These are phyloP conservation scores for Athene noctua DNA, from an alignment of 2,113 vertebrate genomes.

Conservation along the genomic window DNA sequence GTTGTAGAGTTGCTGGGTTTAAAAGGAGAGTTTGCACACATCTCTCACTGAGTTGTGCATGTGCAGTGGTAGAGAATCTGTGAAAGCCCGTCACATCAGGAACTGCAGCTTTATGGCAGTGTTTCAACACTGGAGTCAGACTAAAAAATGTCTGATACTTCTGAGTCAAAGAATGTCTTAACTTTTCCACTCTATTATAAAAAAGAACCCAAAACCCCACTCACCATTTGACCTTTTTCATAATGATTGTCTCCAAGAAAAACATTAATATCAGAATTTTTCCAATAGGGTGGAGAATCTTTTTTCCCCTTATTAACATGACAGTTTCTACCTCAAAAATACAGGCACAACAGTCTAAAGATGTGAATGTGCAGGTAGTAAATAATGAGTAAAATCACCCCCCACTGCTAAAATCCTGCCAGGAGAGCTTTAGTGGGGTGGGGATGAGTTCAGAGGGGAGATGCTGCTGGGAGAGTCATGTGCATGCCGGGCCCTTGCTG, in stretches of 20 bases:
- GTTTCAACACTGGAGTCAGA: not conserved
- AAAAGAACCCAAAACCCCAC: not conserved
- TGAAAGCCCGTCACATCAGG: not conserved
- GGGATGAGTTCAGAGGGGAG: not conserved
- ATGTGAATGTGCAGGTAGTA: not conserved
- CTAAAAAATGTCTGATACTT: not conserved
- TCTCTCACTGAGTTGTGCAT: not conserved
- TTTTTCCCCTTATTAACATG: not conserved
- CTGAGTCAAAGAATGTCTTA: not conserved
- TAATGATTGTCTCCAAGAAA: not conserved
- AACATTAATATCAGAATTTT: not conserved
- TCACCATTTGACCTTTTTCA: not conserved
- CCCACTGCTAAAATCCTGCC: not conserved
- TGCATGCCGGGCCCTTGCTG: rapidly evolving
- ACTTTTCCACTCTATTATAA: not conserved
- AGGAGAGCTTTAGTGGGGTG: not conserved
- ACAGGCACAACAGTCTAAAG: not conserved
- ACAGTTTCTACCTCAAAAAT: not conserved
- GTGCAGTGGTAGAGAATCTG: not conserved
- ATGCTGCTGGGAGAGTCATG: not conserved
- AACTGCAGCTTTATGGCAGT: not conserved
- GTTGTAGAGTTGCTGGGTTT: not conserved
- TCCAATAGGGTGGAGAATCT: not conserved
- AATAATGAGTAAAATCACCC: not conserved
- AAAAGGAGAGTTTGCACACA: not conserved